Percentiles rank a stretch among this genome's conserved stretches.
Conservation (phyloP, 2,797 vertebrate species). For the Echeneis naucrates region DNA sequence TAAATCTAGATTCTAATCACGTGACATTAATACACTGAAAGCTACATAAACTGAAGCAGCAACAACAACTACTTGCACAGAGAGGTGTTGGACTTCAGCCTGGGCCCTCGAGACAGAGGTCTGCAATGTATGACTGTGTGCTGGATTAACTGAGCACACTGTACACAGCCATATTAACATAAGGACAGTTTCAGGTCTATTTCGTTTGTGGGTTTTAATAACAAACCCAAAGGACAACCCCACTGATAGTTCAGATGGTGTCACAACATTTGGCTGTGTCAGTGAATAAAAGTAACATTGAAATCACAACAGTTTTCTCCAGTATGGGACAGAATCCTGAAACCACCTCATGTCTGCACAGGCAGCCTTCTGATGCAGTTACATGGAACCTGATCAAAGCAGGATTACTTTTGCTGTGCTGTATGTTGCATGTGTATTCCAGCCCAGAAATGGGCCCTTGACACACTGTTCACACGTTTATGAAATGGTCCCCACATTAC, state of each 20-base stretch:
- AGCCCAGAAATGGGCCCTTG: not conserved
- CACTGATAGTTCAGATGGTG: not conserved
- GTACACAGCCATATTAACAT: constrained; percentile 28
- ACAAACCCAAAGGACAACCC: constrained; percentile 26
- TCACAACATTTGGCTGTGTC: not conserved
- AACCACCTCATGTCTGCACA: not conserved
- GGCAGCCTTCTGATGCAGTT: constrained; percentile 3
- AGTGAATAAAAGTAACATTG: not conserved
- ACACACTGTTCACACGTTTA: constrained; percentile 7
- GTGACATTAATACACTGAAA: constrained; percentile 38
- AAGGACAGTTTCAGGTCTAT: constrained; percentile 3
- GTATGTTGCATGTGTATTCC: not conserved
- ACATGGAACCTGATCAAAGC: not conserved
- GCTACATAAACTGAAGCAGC: constrained; percentile 33
- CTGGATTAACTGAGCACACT: constrained; percentile 20
- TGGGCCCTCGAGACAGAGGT: constrained; percentile 61
- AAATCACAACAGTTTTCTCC: not conserved
- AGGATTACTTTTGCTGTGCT: not conserved
- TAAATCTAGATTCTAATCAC: constrained; percentile 49
- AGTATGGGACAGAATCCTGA: not conserved
- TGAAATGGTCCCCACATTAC: not conserved
- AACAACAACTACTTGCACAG: constrained; percentile 12
- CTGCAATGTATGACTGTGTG: constrained; percentile 8
- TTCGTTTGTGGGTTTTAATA: constrained; percentile 3
- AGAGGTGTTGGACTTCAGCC: constrained; percentile 27